Evolutionary conservation across 2,797 vertebrate species (phyloP), one percentile per base, ranked within the genome.

Genomic region (Scolopax rusticola): DNA sequence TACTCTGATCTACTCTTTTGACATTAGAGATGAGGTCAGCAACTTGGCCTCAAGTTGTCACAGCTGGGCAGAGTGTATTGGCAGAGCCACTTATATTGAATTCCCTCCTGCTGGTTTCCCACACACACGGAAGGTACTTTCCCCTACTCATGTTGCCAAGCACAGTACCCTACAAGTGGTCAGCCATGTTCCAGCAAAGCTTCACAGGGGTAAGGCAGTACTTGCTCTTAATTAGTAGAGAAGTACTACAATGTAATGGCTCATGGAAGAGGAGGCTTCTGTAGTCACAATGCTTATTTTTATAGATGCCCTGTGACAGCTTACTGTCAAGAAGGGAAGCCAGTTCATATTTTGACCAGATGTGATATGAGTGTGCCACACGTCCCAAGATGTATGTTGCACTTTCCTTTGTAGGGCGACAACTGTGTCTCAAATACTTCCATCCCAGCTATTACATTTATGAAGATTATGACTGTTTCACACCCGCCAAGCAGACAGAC

Each of bases 11-110:
- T 78, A 9, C 6, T 61, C 30, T 68, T 87, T 75, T 69, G 43
- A 41, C 28, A 40, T 67, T 27, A 40, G 51, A 73, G 40, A 14
- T 15, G 47, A 73, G 18, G 36, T 11, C 45, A 59, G 40, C 23
- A 59, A 15, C 40, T 76, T 24, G 71, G 25, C 17, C 40, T 43
- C 9, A 28, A 9, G 14, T 40, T 94, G 57, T 50, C 71, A 25
- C 25, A 71, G 54, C 56, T 27, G 64, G n/a, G 9, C 70, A 71
- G 15, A 17, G 5, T 6, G 45, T 9, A 5, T 36, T 84, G 48
- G 28, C 25, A 61, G 30, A 74, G 25, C 6, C 48, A 0, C 13
- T 48, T 5, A 2, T 5, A 0, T 0, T 32, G 57, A 9, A 23
- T n/a, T 43, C 7, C 1, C 3, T 69, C 33, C 65, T 65, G 28